These are phyloP conservation scores for Tenrec ecaudatus DNA, from an alignment of 2,113 vertebrate species.

Conservation along the genomic window DNA sequence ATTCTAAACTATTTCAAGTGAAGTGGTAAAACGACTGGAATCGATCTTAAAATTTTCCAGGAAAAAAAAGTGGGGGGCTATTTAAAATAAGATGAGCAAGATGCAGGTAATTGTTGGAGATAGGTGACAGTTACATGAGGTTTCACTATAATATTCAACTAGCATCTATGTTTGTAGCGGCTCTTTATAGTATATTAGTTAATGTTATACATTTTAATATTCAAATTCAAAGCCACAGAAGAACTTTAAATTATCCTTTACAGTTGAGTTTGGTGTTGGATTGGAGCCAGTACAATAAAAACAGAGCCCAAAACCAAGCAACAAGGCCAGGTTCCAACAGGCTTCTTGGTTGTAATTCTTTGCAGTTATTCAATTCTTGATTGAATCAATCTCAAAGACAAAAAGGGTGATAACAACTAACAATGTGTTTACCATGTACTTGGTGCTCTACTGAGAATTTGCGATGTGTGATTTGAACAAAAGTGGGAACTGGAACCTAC, in stretches of 20 bases:
- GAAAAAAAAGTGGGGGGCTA: no score
- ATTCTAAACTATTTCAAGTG: no score
- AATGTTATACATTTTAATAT: slow-evolving; percentile 26
- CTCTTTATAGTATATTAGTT: no score
- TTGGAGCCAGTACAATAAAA: neutral
- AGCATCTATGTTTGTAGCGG: no score
- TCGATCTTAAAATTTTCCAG: no score
- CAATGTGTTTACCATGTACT: neutral
- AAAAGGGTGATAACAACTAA: neutral
- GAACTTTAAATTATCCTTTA: slow-evolving; percentile 9
- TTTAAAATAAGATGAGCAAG: no score
- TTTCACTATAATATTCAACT: no score
- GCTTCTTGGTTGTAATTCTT: neutral
- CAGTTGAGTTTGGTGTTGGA: neutral
- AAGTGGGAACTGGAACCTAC: neutral
- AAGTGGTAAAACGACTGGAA: no score
- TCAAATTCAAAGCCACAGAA: slow-evolving; percentile 14
- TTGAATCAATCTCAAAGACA: no score
- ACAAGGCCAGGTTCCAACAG: neutral
- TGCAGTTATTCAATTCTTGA: neutral
- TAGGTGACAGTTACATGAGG: no score
- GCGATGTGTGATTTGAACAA: neutral
- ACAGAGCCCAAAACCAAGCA: neutral
- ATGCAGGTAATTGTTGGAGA: no score
- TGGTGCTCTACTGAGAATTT: neutral